Evolutionary conservation across 2,113 vertebrate species (phyloP).

Genomic region (Macrotus californicus): DNA sequence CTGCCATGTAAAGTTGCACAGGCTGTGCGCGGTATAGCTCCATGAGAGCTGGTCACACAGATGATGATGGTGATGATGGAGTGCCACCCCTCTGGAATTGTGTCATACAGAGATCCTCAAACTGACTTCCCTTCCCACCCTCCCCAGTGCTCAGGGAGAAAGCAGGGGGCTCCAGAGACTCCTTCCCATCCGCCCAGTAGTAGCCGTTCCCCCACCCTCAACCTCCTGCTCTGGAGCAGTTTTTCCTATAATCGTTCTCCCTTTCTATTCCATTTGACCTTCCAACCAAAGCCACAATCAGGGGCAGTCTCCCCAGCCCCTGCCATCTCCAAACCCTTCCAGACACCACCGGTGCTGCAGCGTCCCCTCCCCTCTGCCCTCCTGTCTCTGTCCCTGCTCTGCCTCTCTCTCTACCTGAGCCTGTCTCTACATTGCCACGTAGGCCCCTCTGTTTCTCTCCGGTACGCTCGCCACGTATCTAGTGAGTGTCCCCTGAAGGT

Average conservation of each 20-base stretch:
- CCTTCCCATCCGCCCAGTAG: not conserved
- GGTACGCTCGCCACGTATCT: not conserved
- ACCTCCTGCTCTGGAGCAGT: not conserved
- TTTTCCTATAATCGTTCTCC: not conserved
- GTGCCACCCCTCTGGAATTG: not conserved
- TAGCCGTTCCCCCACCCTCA: not conserved
- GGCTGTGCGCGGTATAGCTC: not conserved
- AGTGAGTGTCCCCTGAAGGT: not conserved
- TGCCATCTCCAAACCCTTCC: not conserved
- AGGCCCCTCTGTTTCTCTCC: accelerated
- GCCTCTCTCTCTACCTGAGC: not conserved
- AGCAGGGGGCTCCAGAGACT: not conserved
- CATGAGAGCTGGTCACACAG: not conserved
- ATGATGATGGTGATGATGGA: not conserved
- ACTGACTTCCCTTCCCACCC: not conserved
- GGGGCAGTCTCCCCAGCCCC: not conserved
- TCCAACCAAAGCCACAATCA: not conserved
- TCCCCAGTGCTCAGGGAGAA: not conserved
- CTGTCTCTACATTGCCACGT: not conserved
- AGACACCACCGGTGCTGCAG: not conserved
- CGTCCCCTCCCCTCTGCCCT: accelerated
- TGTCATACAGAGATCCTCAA: not conserved
- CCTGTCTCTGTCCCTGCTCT: too few species aligned
- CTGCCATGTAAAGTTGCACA: not conserved
- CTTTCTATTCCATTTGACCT: not conserved